These are phyloP conservation scores for Drosophila quadrilineata DNA, from an alignment of 1,140 invertebrate genomes.

Conservation along the genomic window DNA sequence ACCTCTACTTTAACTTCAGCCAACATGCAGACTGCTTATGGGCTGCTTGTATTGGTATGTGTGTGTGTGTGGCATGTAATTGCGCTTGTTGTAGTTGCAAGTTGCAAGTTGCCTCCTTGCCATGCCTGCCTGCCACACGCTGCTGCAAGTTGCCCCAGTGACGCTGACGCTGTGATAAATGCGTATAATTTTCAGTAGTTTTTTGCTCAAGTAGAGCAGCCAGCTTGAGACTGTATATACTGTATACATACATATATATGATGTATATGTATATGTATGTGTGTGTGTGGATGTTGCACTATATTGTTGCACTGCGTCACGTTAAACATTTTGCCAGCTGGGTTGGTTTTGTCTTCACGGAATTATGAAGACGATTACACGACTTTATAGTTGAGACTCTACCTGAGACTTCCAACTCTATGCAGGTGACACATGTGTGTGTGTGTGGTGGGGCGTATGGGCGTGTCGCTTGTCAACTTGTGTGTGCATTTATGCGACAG, in stretches of 20 bases:
- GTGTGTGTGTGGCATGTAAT: constrained; percentile 49
- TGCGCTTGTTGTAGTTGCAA: constrained; percentile 54
- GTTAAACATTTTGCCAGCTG: constrained; percentile 70
- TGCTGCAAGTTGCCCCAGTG: too few relatives aligned
- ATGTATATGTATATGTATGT: constrained; percentile 19
- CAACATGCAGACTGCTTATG: constrained; percentile 49
- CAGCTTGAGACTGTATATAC: constrained; percentile 7
- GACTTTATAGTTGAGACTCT: constrained; percentile 66
- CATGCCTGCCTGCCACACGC: background rate
- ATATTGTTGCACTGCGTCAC: constrained; percentile 71
- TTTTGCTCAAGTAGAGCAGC: constrained; percentile 51
- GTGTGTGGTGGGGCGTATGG: background rate
- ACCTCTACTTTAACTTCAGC: constrained; percentile 10
- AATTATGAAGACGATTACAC: constrained; percentile 78
- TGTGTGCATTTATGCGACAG: constrained; percentile 66
- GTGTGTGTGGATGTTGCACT: constrained; percentile 49
- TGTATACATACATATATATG: too few relatives aligned
- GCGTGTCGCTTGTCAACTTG: constrained; percentile 25
- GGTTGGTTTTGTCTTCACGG: constrained; percentile 60
- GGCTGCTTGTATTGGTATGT: constrained; percentile 3
- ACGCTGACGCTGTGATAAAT: constrained; percentile 63
- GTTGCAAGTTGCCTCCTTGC: constrained; percentile 18
- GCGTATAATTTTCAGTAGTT: constrained; percentile 78
- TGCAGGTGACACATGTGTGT: constrained; percentile 1
- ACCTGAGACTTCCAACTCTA: too few relatives aligned